Evolutionary conservation across 2,797 vertebrate genomes (phyloP).

Genomic region (Chiloscyllium punctatum): DNA sequence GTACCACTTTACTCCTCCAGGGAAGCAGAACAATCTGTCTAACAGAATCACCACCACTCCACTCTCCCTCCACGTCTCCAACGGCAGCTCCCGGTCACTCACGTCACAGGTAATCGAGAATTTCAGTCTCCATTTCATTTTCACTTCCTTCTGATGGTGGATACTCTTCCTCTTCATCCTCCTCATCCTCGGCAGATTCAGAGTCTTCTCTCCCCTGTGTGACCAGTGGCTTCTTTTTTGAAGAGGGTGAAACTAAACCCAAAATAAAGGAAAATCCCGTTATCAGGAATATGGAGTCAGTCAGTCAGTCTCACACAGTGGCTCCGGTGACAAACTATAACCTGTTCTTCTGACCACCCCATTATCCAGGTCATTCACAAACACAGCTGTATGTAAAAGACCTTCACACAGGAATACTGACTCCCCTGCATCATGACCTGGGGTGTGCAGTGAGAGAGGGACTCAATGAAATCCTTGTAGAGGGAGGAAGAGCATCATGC

Average conservation of each 20-base stretch:
- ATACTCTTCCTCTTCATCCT: slow-evolving; percentile 82
- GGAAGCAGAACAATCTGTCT: not conserved
- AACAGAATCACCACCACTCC: not conserved
- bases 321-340: no score
- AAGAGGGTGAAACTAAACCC: slow-evolving; percentile 44
- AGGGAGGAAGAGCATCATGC: no score
- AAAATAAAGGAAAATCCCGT: slow-evolving; percentile 45
- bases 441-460: no score
- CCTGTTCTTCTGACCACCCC: not conserved
- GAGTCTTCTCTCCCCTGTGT: slow-evolving; percentile 59
- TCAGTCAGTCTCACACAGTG: not conserved
- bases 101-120: slow-evolving; percentile 81
- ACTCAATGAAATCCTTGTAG: no score
- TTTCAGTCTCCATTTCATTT: slow-evolving; percentile 97
- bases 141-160: slow-evolving; percentile 87
- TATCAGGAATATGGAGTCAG: not conserved
- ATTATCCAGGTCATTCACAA: not conserved
- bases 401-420: not conserved
- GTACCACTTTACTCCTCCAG: not conserved
- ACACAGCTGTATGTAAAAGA: not conserved
- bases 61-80: not conserved
- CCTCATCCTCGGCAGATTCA: slow-evolving; percentile 59
- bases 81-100: not conserved
- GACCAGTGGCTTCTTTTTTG: slow-evolving; percentile 49
- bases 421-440: no score